Percentiles rank a stretch among this genome's conserved stretches.
Conservation (phyloP, 2,113 vertebrate genomes). For the Xiphias gladius region DNA sequence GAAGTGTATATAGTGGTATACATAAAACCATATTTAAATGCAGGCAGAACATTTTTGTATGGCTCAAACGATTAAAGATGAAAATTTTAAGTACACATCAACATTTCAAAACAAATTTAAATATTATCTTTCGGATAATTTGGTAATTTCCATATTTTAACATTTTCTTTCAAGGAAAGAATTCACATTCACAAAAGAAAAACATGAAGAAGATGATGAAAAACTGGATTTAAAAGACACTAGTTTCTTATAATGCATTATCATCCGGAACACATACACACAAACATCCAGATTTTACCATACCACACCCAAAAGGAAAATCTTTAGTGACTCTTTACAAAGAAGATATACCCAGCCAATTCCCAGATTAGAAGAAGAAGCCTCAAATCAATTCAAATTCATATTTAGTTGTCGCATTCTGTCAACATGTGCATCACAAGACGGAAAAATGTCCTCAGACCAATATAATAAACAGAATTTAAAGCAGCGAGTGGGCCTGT, state of each 20-base stretch:
- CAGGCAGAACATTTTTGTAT: background rate
- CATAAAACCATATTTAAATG: background rate
- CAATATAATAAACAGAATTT: slow-evolving; percentile 35
- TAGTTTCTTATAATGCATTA: background rate
- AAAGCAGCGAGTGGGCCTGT: slow-evolving; percentile 17
- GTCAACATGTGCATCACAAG: slow-evolving; percentile 24
- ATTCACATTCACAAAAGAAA: background rate
- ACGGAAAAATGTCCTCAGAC: background rate
- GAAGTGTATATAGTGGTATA: too few relatives aligned
- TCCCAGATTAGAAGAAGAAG: background rate
- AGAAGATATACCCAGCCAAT: background rate
- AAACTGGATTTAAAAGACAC: background rate
- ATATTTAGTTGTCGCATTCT: background rate
- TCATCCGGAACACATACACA: background rate
- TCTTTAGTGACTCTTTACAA: background rate
- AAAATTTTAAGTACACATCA: background rate
- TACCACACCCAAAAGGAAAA: background rate
- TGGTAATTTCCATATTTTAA: too few relatives aligned
- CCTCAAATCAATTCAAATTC: slow-evolving; percentile 1
- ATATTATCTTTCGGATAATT: background rate
- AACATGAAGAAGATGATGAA: background rate
- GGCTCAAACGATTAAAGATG: background rate
- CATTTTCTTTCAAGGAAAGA: background rate
- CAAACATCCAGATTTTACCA: background rate
- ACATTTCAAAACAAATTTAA: too few relatives aligned